Evolutionary conservation across 2,888 invertebrate genomes (phyloP), one percentile per base, ranked within the genome.

Genomic region (Eilema griseolum): DNA sequence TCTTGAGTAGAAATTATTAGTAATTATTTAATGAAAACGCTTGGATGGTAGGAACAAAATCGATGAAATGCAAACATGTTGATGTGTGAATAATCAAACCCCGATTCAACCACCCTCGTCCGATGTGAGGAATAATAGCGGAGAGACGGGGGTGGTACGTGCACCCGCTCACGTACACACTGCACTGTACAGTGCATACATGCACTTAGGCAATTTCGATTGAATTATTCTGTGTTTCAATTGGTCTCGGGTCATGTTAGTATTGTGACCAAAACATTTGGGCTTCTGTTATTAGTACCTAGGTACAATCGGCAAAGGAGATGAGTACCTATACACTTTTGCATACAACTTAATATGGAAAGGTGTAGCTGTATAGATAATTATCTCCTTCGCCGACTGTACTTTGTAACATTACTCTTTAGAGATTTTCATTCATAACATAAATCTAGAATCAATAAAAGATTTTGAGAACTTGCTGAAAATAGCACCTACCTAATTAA

Each of bases 71-170:
- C 92, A 91, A 92, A 92, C 92, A 93, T 89, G 91, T 92, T 92
- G 91, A 93, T 94, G 91, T 91, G 93, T 90, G 93, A 93, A 93
- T 93, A 92, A 93, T 93, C 90, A 90, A 90, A 89, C 88, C 89
- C 89, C 88, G 88, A 89, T 88, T 86, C 89, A 87, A 89, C 91
- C 93, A 92, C 90, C 89, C 85, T 83, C 82, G 76, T 74, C 62
- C 85, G 84, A 80, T 84, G 85, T 87, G 84, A 87, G 91, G 91
- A 92, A 93, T 93, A 94, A 93, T 92, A 90, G 88, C 88, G 88
- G 78, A 85, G 86, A 82, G 85, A 83, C 82, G 85, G 84, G 85
- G 87, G 86, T 84, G 86, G 83, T 79, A 78, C 86, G 86, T 87
- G 88, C 89, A 86, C 88, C 84, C 87, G 84, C 86, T 87, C 89